phyloP scores from a whole-genome alignment of 2,888 invertebrate genomes.

The Ephialtes manifestator region DNA sequence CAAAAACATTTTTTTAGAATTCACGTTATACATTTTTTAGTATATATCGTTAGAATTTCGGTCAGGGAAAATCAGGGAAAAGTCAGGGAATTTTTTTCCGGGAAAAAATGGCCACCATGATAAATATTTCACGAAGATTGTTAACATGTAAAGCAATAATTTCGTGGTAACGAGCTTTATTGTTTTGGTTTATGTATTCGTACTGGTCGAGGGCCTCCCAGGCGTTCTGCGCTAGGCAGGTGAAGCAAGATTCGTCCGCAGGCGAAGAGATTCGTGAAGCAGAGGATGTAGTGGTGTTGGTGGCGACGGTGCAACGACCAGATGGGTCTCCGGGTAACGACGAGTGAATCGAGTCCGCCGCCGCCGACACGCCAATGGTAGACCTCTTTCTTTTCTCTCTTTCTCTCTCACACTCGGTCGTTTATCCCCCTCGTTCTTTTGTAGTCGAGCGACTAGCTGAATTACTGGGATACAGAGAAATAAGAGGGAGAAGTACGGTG shows the following conservation, averaged over 20 bases:
- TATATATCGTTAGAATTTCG: too few species aligned
- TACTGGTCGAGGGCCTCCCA: slow-evolving; percentile 32
- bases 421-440: slow-evolving; percentile 68
- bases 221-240: slow-evolving; percentile 63
- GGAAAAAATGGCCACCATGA: too few species aligned
- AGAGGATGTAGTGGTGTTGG: slow-evolving; percentile 45
- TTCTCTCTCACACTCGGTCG: slow-evolving; percentile 50
- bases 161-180: slow-evolving; percentile 57
- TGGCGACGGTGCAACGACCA: slow-evolving; percentile 68
- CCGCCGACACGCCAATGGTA: slow-evolving; percentile 65
- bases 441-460: slow-evolving; percentile 69
- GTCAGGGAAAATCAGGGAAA: too few species aligned
- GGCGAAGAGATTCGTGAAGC: slow-evolving; percentile 61
- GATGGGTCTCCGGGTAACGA: slow-evolving; percentile 69
- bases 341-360: slow-evolving; percentile 67
- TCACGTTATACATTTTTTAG: too few species aligned
- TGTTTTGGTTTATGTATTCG: slow-evolving; percentile 51
- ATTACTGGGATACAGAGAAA: slow-evolving; percentile 64
- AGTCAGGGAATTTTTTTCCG: too few species aligned
- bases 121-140: background rate
- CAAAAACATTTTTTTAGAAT: too few species aligned
- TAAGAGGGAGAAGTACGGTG: slow-evolving; percentile 51
- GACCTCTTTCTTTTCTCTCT: slow-evolving; percentile 52
- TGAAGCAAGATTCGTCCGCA: slow-evolving; percentile 62
- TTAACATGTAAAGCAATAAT: slow-evolving; percentile 27